phyloP scores from a whole-genome alignment of 2,888 invertebrate genomes.

The Lithophane leautieri region DNA sequence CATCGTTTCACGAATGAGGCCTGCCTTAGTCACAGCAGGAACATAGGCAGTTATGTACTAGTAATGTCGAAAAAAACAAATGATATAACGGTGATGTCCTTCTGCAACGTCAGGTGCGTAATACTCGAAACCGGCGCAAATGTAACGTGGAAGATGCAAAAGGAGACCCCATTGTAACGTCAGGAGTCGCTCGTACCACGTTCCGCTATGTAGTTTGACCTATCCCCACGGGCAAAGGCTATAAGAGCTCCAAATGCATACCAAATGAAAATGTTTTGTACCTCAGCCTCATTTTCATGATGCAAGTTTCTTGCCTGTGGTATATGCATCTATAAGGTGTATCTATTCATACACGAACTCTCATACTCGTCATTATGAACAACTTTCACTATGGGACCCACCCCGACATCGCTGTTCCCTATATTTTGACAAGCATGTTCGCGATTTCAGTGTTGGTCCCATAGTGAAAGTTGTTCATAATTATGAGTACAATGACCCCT shows the following conservation, averaged over 20 bases:
- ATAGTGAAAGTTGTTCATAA: no score
- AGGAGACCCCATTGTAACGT: not conserved
- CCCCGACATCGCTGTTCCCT: no score
- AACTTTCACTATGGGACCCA: no score
- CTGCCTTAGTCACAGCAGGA: not conserved
- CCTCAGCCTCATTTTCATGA: no score
- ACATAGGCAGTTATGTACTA: not conserved
- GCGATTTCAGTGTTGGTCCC: no score
- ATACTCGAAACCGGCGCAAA: not conserved
- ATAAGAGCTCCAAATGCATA: not conserved
- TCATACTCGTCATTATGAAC: no score
- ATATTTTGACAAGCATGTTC: no score
- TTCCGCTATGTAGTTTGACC: not conserved
- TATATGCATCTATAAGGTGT: no score
- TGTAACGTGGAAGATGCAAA: not conserved
- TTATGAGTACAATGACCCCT: no score
- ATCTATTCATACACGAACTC: no score
- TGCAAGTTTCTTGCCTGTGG: no score
- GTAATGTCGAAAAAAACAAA: not conserved
- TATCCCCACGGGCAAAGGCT: no score
- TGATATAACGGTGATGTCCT: not conserved
- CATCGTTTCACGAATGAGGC: not conserved
- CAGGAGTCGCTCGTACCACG: not conserved
- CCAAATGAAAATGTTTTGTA: conserved; percentile 9
- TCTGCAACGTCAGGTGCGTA: not conserved